Base-by-base conservation (phyloP, 2,888 invertebrate species). In the Trachelus stipa region DNA sequence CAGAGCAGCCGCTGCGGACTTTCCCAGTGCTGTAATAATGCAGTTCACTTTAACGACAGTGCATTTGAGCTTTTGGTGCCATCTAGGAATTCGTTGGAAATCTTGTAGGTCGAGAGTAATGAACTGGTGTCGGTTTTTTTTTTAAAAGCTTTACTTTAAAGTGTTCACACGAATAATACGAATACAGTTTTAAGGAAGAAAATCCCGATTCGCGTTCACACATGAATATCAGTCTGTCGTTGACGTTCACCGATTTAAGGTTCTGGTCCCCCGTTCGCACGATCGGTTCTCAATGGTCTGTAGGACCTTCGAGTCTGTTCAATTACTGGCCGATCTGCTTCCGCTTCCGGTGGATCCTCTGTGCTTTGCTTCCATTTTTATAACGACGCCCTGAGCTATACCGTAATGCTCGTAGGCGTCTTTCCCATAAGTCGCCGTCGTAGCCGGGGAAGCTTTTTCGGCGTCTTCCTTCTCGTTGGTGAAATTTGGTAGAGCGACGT, bases 371-470 rank as follows among this genome's bases (percentile, higher is more conserved):
- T 74, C 40, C 76, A 78, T 69, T 83, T 34, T 77, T 23, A 75
- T 68, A 3, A 77, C 77, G 23, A 74, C 84, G 11, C 88, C 85
- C 30, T 89, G 89, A 30, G 85, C 87, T 31, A 87, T 84, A 1
- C 89, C 89, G 73, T 90, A 90, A 76, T 90, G 90, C 33, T 89
- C 90, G 68, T 87, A 90, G 23, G 85, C 83, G 74, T 90, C 90
- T 78, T 90, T 89, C 6, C 89, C 87, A 15, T 88, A 86, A 23
- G 79, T 77, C n/a, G 82, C 74, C 0, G 69, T 35, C 11, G 68
- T 33, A 68, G 73, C 4, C 78, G 74, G 71, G 37, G 76, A n/a
- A 79, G 75, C 12, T 73, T 81, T 73, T 80, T 73, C 69, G 79
- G 81, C 68, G 80, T 40, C 35, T 3, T 76, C 75, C 3, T 31